Percentiles rank a stretch among this genome's conserved stretches.
Evolutionary conservation across 2,888 invertebrate genomes (phyloP).

Genomic region (Lacanobia wlatinum): DNA sequence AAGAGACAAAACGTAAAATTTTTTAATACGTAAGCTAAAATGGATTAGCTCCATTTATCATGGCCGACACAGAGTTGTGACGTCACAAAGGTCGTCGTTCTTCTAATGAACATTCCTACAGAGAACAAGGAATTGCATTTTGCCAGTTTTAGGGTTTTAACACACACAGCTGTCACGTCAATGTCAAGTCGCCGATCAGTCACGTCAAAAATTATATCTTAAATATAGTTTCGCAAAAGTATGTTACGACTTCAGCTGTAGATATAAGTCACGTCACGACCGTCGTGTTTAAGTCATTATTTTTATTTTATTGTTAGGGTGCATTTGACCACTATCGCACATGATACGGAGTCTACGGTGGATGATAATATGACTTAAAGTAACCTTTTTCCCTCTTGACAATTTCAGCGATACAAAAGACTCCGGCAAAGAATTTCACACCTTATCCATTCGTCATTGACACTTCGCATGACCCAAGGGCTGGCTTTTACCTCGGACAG

Average conservation of each 20-base stretch:
- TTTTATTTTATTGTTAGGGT: no score
- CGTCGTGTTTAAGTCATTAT: background rate
- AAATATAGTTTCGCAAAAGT: background rate
- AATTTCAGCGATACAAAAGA: no score
- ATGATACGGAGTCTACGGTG: no score
- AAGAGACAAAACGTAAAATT: slow-evolving; percentile 53
- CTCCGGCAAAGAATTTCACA: no score
- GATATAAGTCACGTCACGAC: background rate
- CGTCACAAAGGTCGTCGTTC: slow-evolving; percentile 66
- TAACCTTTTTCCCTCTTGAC: no score
- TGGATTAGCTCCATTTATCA: slow-evolving; percentile 73
- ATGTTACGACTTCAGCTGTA: no score
- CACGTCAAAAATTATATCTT: background rate
- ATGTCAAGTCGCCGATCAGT: background rate
- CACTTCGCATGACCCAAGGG: no score
- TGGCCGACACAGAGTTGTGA: slow-evolving; percentile 60
- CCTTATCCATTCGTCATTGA: no score
- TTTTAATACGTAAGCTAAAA: slow-evolving; percentile 68
- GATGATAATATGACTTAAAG: no score
- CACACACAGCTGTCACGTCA: background rate
- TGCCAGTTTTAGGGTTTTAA: slow-evolving; percentile 27
- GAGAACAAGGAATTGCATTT: slow-evolving; percentile 66
- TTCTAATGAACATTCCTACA: slow-evolving; percentile 66
- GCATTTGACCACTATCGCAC: no score
- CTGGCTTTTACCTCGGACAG: no score